Conservation (phyloP, 2,797 vertebrate species). For the Hemibagrus guttatus region DNA sequence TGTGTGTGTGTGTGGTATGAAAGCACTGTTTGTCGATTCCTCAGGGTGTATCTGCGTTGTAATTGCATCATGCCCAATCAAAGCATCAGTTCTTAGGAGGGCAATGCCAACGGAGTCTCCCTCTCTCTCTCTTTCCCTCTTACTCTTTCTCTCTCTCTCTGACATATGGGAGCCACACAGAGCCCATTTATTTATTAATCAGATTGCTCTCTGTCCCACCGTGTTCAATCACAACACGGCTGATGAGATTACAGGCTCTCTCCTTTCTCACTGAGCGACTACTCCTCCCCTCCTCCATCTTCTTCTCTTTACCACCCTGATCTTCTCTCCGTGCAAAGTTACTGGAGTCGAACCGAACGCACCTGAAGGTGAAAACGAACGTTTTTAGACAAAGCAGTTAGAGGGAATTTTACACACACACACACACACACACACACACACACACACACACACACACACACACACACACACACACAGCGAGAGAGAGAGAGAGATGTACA, state of each 20-base stretch:
- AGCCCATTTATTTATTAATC: constrained; percentile 63
- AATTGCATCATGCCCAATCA: constrained; percentile 61
- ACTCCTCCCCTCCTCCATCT: background rate
- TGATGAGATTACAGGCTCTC: constrained; percentile 53
- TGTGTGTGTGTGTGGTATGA: constrained; percentile 17
- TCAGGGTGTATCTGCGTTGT: constrained; percentile 53
- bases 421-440: background rate
- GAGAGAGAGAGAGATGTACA: background rate
- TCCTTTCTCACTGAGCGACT: constrained; percentile 25
- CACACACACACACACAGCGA: background rate
- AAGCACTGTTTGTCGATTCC: constrained; percentile 48
- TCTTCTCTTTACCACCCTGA: background rate
- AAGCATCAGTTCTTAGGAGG: constrained; percentile 64
- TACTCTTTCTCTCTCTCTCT: constrained; percentile 50
- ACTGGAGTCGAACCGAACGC: constrained; percentile 30
- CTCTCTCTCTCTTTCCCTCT: constrained; percentile 50
- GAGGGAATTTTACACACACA: background rate
- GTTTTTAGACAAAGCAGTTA: background rate
- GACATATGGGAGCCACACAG: constrained; percentile 62
- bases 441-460: background rate
- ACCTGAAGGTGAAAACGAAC: constrained; percentile 17
- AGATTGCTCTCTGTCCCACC: constrained; percentile 57
- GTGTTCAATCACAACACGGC: constrained; percentile 58
- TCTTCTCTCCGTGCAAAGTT: constrained; percentile 13
- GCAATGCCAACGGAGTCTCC: constrained; percentile 60